Base-by-base conservation (phyloP, 1,140 invertebrate genomes). In the Pectinophora gossypiella region DNA sequence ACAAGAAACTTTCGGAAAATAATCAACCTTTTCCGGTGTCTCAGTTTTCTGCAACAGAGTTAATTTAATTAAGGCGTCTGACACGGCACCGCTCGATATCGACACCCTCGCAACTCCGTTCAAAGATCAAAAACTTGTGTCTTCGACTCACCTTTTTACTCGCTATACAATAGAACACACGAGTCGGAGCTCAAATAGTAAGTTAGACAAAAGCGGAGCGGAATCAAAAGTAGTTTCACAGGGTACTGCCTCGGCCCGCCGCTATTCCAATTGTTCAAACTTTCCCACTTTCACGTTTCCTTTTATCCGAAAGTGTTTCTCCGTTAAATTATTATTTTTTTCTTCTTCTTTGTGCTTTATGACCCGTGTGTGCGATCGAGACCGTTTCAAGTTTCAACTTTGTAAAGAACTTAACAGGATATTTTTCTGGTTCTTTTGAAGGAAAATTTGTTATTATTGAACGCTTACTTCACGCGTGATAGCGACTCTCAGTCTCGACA, bases 321-420 rank as follows among this genome's bases (percentile, higher is more conserved):
- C 58, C 72, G 68, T 78, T 76, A 82, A 82, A 82, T 85, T 85
- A 81, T 85, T 78, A 79, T 82, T 81, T 81, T 70, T 71, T 67
- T 65, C 73, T 67, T 64, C 73, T 68, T 59, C 50, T 56, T 68
- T 58, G 59, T 58, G 72, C 54, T 68, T 61, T 68, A 71, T 71
- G 75, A 60, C 56, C 68, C 76, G 78, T 76, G 60, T 65, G 62
- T 64, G 65, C 56, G 57, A 64, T 61, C 22, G 42, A 56, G 61
- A 76, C 48, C 27, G 27, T 32, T n/a, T 32, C 27, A 32, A 32
- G 27, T 53, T 70, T 68, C 56, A 47, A 43, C 27, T 32, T 32
- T 32, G 27, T 32, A 32, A 32, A 32, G 27, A 32, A 32, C 9
- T 32, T 32, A 32, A 32, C 27, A n/a, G 1, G 27, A 32, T 32